Evolutionary conservation across 2,113 vertebrate genomes (phyloP).

Genomic region (Eulemur macaco): DNA sequence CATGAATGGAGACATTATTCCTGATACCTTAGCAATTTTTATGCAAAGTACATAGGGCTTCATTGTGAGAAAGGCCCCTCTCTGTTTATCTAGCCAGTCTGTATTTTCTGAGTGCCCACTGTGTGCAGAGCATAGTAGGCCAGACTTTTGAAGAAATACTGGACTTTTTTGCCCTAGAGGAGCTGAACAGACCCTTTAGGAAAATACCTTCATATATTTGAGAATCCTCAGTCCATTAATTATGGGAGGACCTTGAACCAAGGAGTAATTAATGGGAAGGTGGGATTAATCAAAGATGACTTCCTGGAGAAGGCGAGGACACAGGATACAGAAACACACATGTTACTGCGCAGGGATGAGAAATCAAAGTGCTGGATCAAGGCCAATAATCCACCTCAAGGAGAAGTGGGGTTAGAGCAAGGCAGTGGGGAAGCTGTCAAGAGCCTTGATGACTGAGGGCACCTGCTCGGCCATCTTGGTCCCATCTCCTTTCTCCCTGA

Average conservation of each 20-base stretch:
- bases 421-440: neutral
- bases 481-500: neutral
- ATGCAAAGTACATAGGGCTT: neutral
- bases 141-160: neutral
- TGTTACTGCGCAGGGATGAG: neutral
- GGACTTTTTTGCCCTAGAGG: neutral
- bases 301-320: neutral
- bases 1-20: conserved; percentile 41
- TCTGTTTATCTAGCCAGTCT: neutral
- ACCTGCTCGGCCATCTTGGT: neutral
- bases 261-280: neutral
- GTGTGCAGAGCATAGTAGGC: neutral
- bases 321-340: neutral
- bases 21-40: conserved; percentile 32
- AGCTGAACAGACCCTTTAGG: neutral
- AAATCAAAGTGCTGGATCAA: neutral
- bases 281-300: neutral
- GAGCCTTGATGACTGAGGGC: neutral
- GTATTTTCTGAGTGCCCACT: neutral
- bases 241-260: neutral
- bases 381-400: neutral
- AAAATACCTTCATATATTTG: neutral
- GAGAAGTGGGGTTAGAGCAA: neutral
- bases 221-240: neutral
- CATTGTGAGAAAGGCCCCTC: neutral